A percentile compares a stretch with the other conserved stretches of the same genome.
Conservation (phyloP, 2,113 vertebrate species). For the Herpailurus yagouaroundi region DNA sequence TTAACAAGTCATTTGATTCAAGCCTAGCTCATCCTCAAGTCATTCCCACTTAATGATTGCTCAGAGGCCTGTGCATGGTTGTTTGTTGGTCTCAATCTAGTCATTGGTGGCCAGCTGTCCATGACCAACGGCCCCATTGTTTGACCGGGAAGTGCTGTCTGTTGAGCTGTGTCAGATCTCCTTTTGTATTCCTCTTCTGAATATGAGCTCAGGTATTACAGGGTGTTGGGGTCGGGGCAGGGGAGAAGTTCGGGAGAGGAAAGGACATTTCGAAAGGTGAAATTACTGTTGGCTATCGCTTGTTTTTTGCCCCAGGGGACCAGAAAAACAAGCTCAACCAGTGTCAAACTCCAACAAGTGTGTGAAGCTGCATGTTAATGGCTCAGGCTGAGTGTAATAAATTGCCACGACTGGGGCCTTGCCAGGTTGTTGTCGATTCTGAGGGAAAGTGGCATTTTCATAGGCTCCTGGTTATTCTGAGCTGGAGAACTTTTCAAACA, state of each 20-base stretch:
- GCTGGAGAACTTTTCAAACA: neutral
- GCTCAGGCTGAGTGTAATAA: constrained; percentile 6
- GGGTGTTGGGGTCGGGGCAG: too few species aligned
- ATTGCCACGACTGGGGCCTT: constrained; percentile 32
- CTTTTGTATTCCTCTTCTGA: neutral
- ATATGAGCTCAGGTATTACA: neutral
- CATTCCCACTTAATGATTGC: neutral
- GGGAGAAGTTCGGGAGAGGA: neutral
- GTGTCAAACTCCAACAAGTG: constrained; percentile 65
- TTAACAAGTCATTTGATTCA: neutral
- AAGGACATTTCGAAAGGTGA: constrained; percentile 60
- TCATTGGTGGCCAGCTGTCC: constrained; percentile 9
- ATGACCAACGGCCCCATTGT: constrained; percentile 42
- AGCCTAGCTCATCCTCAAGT: neutral
- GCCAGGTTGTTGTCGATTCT: neutral
- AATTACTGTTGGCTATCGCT: constrained; percentile 58
- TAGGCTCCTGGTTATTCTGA: neutral
- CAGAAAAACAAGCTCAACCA: constrained; percentile 75
- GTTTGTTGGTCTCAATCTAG: neutral
- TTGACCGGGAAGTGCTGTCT: neutral
- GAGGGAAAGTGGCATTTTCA: constrained; percentile 38
- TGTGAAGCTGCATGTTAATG: constrained; percentile 67
- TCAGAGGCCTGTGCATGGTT: neutral
- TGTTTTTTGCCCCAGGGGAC: constrained; percentile 62
- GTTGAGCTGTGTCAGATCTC: constrained; percentile 31